A percentile compares a stretch with the other conserved stretches of the same genome.
Conservation (phyloP, 2,888 invertebrate species). For the Laothoe populi region DNA sequence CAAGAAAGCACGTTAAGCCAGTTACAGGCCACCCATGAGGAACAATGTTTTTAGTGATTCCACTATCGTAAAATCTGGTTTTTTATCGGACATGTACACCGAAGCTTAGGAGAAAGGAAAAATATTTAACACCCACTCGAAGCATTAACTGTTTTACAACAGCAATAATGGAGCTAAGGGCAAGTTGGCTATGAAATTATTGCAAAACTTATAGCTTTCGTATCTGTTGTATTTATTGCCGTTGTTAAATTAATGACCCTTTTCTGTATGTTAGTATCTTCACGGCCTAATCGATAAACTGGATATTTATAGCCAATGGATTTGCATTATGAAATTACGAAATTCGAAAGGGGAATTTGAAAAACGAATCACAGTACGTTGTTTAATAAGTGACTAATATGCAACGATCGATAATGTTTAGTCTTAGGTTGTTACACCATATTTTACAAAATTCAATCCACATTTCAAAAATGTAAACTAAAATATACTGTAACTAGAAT, state of each 20-base stretch:
- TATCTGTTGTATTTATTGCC: conserved; percentile 45
- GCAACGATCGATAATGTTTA: too few relatives aligned
- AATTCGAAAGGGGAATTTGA: not conserved
- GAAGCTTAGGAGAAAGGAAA: conserved; percentile 64
- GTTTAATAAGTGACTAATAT: too few relatives aligned
- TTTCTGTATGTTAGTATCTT: conserved; percentile 11
- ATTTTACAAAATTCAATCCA: too few relatives aligned
- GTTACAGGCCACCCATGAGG: conserved; percentile 79
- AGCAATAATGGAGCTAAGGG: conserved; percentile 60
- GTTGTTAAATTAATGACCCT: conserved; percentile 39
- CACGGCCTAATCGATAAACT: conserved; percentile 9
- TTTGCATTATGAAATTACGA: not conserved
- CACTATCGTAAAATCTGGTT: conserved; percentile 80
- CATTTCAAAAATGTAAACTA: too few relatives aligned
- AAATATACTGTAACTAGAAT: too few relatives aligned
- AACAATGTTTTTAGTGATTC: conserved; percentile 74
- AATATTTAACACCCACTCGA: conserved; percentile 76
- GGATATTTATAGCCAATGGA: conserved; percentile 3
- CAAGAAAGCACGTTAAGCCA: conserved; percentile 62
- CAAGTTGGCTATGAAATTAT: conserved; percentile 55
- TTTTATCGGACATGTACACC: conserved; percentile 73
- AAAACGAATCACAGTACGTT: not conserved
- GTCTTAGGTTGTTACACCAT: too few relatives aligned
- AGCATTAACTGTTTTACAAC: conserved; percentile 60
- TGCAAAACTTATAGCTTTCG: conserved; percentile 54